phyloP scores from a whole-genome alignment of 2,888 invertebrate genomes.

The Ennomos fuscantarius region DNA sequence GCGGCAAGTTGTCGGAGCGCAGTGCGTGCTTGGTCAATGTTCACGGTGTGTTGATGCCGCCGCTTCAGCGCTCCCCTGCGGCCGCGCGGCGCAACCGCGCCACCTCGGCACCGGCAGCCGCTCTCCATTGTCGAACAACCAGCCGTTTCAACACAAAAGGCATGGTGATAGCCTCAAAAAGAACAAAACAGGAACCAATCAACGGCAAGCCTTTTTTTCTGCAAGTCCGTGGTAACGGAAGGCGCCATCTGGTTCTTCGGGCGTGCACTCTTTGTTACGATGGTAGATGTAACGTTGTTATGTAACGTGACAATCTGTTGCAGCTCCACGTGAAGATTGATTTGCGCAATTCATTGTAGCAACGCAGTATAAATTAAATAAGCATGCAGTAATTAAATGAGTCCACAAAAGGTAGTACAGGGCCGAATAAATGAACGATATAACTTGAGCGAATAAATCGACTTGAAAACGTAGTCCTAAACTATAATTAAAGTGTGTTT shows the following conservation, averaged over 20 bases:
- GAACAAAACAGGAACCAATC: constrained; percentile 40
- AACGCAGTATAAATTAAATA: background rate
- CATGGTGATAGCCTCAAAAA: constrained; percentile 31
- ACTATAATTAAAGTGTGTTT: too few relatives aligned
- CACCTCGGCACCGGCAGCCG: constrained; percentile 48
- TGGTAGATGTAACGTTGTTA: constrained; percentile 38
- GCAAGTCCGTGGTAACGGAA: constrained; percentile 20
- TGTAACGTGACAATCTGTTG: constrained; percentile 23
- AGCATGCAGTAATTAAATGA: background rate
- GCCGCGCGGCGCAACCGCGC: constrained; percentile 45
- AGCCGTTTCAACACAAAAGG: constrained; percentile 53
- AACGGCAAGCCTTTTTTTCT: constrained; percentile 42
- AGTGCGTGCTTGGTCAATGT: constrained; percentile 79
- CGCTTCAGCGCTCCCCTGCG: constrained; percentile 62
- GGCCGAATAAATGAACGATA: too few relatives aligned
- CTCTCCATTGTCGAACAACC: constrained; percentile 49
- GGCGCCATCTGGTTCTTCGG: constrained; percentile 46
- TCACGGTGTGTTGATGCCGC: constrained; percentile 68
- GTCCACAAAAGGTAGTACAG: too few relatives aligned
- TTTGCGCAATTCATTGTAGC: constrained; percentile 28
- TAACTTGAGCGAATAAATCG: too few relatives aligned
- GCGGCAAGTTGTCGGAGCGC: constrained; percentile 78
- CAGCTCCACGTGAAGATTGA: constrained; percentile 18
- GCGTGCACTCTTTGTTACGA: constrained; percentile 22
- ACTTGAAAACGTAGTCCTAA: too few relatives aligned